phyloP scores from a whole-genome alignment of 2,888 invertebrate genomes.

The Polylopha cassiicola region DNA sequence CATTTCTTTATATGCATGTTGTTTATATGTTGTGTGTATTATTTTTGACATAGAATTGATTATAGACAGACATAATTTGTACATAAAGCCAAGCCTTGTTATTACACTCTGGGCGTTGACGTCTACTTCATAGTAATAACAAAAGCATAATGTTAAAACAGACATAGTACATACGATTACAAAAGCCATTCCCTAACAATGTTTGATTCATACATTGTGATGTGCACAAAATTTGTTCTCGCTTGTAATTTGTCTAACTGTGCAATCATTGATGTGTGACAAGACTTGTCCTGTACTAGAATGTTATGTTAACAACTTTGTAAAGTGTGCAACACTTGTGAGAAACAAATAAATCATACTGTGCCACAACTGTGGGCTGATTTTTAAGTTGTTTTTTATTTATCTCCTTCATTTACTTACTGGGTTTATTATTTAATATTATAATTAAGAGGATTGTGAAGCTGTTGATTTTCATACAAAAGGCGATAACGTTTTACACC shows the following conservation, averaged over 20 bases:
- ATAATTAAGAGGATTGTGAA: too few species aligned
- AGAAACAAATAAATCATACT: slow-evolving; percentile 68
- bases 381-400: slow-evolving; percentile 45
- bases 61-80: slow-evolving; percentile 22
- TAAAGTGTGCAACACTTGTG: slow-evolving; percentile 53
- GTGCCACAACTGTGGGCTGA: slow-evolving; percentile 65
- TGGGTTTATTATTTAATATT: too few species aligned
- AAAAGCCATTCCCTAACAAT: slow-evolving; percentile 43
- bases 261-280: slow-evolving; percentile 22
- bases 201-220: slow-evolving; percentile 37
- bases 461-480: too few species aligned
- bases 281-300: slow-evolving; percentile 9
- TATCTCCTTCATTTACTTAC: slow-evolving; percentile 23
- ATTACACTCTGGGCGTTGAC: slow-evolving; percentile 23
- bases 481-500: too few species aligned
- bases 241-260: slow-evolving; percentile 22
- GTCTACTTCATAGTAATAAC: slow-evolving; percentile 26
- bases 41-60: slow-evolving; percentile 6
- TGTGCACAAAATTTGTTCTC: slow-evolving; percentile 50
- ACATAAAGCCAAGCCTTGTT: slow-evolving; percentile 18
- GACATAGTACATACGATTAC: slow-evolving; percentile 27
- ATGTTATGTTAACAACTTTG: slow-evolving; percentile 32
- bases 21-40: slow-evolving; percentile 6
- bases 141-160: slow-evolving; percentile 28
- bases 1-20: slow-evolving; percentile 4